Evolutionary conservation across 2,113 vertebrate species (phyloP).

Genomic region (Pedetes capensis): DNA sequence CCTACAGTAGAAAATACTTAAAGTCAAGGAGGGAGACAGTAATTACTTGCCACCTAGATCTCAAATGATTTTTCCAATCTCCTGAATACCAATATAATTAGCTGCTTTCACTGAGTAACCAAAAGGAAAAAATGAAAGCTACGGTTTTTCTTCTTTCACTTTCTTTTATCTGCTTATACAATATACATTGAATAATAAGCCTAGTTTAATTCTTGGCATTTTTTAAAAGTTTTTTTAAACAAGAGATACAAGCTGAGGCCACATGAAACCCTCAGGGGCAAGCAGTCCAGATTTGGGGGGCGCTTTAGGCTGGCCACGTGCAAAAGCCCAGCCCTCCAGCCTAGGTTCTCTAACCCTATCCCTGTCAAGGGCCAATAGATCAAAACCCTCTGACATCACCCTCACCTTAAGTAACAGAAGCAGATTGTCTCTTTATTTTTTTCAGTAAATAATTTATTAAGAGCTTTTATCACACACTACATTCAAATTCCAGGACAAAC

Average conservation of each 20-base stretch:
- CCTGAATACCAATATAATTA: slow-evolving; percentile 46
- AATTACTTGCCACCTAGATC: slow-evolving; percentile 8
- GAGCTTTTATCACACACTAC: not conserved
- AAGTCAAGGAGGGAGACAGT: not conserved
- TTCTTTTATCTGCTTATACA: not conserved
- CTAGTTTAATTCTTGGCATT: not conserved
- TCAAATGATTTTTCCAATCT: not conserved
- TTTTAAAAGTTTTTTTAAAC: not conserved
- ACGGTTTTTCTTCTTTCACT: not conserved
- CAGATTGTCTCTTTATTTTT: not conserved
- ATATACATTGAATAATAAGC: not conserved
- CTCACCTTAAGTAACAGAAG: not conserved
- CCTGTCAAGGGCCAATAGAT: not conserved
- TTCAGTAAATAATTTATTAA: not conserved
- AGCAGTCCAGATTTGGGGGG: not conserved
- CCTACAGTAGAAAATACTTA: not conserved
- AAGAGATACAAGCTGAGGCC: not conserved
- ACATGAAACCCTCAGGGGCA: no score
- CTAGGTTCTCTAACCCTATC: not conserved
- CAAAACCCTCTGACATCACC: not conserved
- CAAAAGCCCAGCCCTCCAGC: not conserved
- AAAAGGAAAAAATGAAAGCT: not conserved
- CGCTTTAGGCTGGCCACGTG: not conserved
- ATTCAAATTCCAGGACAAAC: slow-evolving; percentile 1
- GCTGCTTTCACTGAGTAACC: not conserved